Conservation (phyloP, 2,113 vertebrate genomes). For the Hypanus sabinus region DNA sequence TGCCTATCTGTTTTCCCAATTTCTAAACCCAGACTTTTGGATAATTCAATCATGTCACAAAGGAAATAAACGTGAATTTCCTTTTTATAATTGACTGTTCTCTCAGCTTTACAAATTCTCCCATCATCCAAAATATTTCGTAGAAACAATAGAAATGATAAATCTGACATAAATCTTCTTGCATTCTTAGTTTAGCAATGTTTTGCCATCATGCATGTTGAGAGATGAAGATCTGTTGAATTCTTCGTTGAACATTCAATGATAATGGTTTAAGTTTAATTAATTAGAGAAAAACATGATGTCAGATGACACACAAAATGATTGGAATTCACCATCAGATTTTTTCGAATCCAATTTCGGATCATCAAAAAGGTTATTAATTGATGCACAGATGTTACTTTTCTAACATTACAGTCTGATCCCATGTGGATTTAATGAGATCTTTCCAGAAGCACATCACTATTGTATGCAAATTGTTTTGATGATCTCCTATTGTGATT, state of each 20-base stretch:
- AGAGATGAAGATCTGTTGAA: neutral
- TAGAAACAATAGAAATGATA: neutral
- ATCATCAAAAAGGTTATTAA: neutral
- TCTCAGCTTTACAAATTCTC: neutral
- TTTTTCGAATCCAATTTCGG: neutral
- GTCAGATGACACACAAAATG: neutral
- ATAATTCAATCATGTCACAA: neutral
- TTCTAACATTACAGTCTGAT: neutral
- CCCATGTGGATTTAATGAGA: neutral
- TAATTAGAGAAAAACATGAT: neutral
- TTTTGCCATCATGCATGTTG: neutral
- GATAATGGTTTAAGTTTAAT: neutral
- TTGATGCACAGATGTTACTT: neutral
- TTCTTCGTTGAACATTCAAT: neutral
- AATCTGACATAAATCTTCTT: neutral
- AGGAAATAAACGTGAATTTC: neutral
- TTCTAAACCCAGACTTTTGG: neutral
- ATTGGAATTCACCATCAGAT: neutral
- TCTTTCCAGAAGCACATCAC: neutral
- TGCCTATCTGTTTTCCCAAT: neutral
- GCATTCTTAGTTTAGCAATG: neutral
- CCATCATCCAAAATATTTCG: neutral
- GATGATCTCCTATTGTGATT: neutral
- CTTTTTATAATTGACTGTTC: neutral
- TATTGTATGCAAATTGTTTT: neutral